phyloP scores from a whole-genome alignment of 2,113 vertebrate species.

The Delphinus delphis region DNA sequence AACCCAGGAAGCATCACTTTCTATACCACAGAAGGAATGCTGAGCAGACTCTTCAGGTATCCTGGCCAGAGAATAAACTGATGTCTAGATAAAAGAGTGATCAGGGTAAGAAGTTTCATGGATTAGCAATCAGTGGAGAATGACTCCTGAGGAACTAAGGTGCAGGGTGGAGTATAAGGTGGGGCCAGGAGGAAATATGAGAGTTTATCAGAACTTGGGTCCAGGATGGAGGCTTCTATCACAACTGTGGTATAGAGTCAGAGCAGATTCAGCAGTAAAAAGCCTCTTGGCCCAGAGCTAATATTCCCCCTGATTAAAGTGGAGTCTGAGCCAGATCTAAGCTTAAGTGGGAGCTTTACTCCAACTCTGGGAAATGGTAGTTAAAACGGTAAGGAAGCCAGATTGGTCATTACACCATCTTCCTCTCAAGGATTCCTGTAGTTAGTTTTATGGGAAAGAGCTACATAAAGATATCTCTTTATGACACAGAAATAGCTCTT shows the following conservation, averaged over 20 bases:
- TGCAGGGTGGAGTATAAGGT: not conserved
- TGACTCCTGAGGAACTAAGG: not conserved
- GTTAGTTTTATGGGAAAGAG: not conserved
- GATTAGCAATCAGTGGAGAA: not conserved
- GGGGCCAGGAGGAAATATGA: not conserved
- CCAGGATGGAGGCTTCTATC: not conserved
- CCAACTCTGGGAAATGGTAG: not conserved
- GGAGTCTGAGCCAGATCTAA: not conserved
- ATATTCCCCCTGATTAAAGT: not conserved
- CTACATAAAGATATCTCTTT: not conserved
- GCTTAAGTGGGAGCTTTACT: not conserved
- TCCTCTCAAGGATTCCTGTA: not conserved
- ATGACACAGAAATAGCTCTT: not conserved
- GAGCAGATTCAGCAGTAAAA: not conserved
- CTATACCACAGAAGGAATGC: not conserved
- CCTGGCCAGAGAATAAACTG: not conserved
- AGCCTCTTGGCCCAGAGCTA: not conserved
- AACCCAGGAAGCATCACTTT: not conserved
- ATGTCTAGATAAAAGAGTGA: not conserved
- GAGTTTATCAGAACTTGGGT: not conserved
- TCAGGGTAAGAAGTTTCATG: not conserved
- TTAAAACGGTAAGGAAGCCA: not conserved
- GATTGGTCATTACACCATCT: not conserved
- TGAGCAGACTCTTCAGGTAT: not conserved
- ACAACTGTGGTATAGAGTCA: not conserved